These are phyloP conservation scores for Meandrusa payeni DNA, from an alignment of 2,888 invertebrate species.

Conservation along the genomic window DNA sequence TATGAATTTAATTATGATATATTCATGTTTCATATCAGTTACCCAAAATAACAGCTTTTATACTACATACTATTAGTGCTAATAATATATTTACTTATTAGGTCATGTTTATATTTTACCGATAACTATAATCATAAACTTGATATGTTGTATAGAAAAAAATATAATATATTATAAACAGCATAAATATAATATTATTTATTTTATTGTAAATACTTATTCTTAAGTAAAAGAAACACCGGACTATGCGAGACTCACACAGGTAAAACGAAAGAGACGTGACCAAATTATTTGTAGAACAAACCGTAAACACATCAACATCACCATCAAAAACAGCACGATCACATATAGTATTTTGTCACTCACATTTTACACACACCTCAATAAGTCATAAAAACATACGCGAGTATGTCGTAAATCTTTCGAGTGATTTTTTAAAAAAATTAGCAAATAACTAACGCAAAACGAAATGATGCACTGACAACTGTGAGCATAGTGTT, in stretches of 20 bases:
- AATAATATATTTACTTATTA: too few relatives aligned
- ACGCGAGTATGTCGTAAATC: not conserved
- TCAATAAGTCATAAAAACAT: slow-evolving; percentile 3
- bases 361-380: slow-evolving; percentile 25
- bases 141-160: not conserved
- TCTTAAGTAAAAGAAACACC: too few relatives aligned
- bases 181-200: too few relatives aligned
- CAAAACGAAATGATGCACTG: slow-evolving; percentile 17
- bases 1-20: too few relatives aligned
- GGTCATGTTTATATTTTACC: not conserved
- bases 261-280: slow-evolving; percentile 41
- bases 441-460: slow-evolving; percentile 12
- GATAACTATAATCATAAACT: not conserved
- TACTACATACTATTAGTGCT: too few relatives aligned
- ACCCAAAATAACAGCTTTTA: too few relatives aligned
- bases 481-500: not conserved
- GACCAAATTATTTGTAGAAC: slow-evolving; percentile 55
- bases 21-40: too few relatives aligned
- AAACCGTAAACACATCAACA: slow-evolving; percentile 68
- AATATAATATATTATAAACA: too few relatives aligned
- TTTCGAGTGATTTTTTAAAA: slow-evolving; percentile 6
- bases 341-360: slow-evolving; percentile 20
- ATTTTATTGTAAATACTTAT: too few relatives aligned
- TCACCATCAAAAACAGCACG: slow-evolving; percentile 35
- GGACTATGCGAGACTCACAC: not conserved